Conservation (phyloP, 2,113 vertebrate genomes). For the Anthoscopus minutus region DNA sequence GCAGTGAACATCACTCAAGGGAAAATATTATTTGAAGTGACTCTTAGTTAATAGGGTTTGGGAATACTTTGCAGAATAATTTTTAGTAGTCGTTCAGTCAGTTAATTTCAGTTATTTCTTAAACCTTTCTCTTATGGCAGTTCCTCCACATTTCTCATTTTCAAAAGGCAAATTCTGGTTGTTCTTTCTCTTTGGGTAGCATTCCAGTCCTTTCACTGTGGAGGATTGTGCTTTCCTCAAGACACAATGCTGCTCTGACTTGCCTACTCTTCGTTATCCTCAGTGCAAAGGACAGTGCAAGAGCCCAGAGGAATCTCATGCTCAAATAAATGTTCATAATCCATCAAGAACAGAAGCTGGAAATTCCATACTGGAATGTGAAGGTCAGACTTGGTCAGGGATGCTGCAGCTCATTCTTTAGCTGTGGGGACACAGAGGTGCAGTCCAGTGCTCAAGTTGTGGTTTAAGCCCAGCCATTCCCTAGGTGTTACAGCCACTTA, state of each 20-base stretch:
- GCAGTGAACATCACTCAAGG: too few relatives aligned
- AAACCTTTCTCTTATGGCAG: too few relatives aligned
- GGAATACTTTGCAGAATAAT: too few relatives aligned
- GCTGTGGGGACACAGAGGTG: not conserved
- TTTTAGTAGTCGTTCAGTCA: too few relatives aligned
- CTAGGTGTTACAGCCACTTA: not conserved
- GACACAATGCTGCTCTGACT: not conserved
- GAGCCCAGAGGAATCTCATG: not conserved
- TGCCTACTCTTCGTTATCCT: not conserved
- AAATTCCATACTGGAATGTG: not conserved
- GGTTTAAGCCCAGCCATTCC: too few relatives aligned
- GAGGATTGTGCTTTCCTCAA: not conserved
- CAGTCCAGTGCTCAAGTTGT: not conserved
- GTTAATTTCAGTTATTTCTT: too few relatives aligned
- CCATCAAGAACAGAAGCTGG: not conserved
- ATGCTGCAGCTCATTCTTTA: not conserved
- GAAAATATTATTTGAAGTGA: too few relatives aligned
- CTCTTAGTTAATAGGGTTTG: too few relatives aligned
- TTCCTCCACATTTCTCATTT: not conserved
- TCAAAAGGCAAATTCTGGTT: not conserved
- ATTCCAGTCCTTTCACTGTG: not conserved
- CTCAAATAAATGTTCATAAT: not conserved
- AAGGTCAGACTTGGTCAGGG: not conserved
- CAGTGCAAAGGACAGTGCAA: not conserved
- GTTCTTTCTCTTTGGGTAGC: not conserved